Evolutionary conservation across 2,113 vertebrate genomes (phyloP).

Genomic region (Macquaria ambigua): DNA sequence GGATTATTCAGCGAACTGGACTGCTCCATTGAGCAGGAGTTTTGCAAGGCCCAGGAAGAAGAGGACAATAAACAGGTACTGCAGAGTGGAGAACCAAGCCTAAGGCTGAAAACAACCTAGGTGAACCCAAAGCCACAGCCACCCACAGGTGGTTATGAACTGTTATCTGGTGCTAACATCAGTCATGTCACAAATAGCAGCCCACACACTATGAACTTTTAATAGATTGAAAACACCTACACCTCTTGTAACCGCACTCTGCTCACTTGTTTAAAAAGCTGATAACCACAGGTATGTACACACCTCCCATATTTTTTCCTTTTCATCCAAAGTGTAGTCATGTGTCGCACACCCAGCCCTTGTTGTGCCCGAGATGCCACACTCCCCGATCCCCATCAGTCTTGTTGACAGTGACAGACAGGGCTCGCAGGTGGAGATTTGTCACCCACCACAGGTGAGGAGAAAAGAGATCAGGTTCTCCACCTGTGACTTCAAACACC

Average conservation of each 20-base stretch:
- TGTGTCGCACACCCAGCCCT: slow-evolving; percentile 12
- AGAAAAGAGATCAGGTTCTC: slow-evolving; percentile 65
- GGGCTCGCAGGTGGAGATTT: slow-evolving; percentile 59
- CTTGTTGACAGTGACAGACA: slow-evolving; percentile 60
- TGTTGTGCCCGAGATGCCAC: not conserved
- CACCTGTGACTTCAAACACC: slow-evolving; percentile 76
- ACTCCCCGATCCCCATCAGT: slow-evolving; percentile 8
- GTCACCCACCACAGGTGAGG: slow-evolving; percentile 58
- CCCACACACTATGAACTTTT: slow-evolving; percentile 31
- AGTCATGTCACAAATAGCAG: slow-evolving; percentile 33
- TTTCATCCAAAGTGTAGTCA: slow-evolving; percentile 2
- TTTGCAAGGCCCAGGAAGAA: slow-evolving; percentile 96
- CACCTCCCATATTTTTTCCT: not conserved
- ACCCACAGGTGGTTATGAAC: slow-evolving; percentile 27
- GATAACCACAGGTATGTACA: slow-evolving; percentile 20
- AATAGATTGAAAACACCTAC: slow-evolving; percentile 29
- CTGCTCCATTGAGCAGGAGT: slow-evolving; percentile 97
- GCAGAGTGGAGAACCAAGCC: slow-evolving; percentile 10
- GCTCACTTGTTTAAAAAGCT: slow-evolving; percentile 13
- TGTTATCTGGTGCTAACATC: slow-evolving; percentile 48
- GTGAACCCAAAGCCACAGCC: slow-evolving; percentile 48
- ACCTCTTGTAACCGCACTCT: slow-evolving; percentile 29
- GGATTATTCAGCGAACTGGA: slow-evolving; percentile 98
- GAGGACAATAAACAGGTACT: slow-evolving; percentile 97
- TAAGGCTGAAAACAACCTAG: slow-evolving; percentile 2